Base-by-base conservation (phyloP, 2,797 vertebrate species). In the Selene dorsalis region DNA sequence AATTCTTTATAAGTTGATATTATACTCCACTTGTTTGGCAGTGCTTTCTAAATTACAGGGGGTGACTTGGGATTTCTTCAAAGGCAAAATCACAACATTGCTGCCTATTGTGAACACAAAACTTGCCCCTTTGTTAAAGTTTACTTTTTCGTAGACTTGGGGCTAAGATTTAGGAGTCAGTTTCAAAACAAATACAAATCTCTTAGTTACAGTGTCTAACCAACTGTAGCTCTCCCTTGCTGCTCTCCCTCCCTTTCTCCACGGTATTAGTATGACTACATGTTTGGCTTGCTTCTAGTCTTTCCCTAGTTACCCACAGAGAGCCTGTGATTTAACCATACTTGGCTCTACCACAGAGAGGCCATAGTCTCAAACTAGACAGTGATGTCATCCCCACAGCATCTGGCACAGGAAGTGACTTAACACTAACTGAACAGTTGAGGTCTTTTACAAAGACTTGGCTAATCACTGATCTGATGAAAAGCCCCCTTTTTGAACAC, bases 291-390 rank as follows among this genome's bases (percentile, higher is more conserved):
- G 84, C 86, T 84, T 85, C 68, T 35, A 74, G 75, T 84, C 86
- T 90, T 91, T 87, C 92, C 92, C 85, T 89, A 87, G 90, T 89
- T 93, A 91, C 90, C 68, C 69, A 32, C 83, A 88, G 88, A 90
- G 86, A 81, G 73, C 84, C 85, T 89, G 88, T 91, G 87, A 92
- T 91, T 90, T 89, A 85, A 75, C 88, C 88, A 79, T 92, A 88
- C 85, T 92, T 93, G 90, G 88, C 85, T 84, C 64, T 77, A 82
- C 87, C 90, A 91, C 91, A 93, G 91, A 92, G 91, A 90, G 87
- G 86, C 87, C 66, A 86, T 84, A 88, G 87, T 89, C 85, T 87
- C 70, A 89, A 87, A 90, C 84, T 83, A 94, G 94, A 92, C 91
- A 11, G 61, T 91, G 91, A 94, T 91, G 92, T 94, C 87, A 93